Evolutionary conservation across 2,888 invertebrate genomes (phyloP), one percentile per base, ranked within the genome.

Genomic region (Scotopteryx bipunctaria): DNA sequence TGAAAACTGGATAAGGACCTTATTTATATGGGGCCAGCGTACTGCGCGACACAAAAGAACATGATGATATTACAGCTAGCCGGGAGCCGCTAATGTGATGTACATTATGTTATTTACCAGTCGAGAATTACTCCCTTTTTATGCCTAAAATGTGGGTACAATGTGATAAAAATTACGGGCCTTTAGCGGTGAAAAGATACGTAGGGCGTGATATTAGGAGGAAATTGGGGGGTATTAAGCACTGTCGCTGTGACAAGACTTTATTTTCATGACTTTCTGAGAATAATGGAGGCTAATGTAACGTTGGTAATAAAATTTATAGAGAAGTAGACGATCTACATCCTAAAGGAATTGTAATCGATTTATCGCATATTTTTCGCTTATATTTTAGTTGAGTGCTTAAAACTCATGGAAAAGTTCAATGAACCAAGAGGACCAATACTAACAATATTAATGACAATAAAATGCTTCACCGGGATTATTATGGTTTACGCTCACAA

Each of bases 11-110:
- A 81, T 86, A 86, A 84, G 76, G 71, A 77, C 81, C 89, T 86
- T 87, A 87, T 89, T 88, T 88, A 83, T 89, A 87, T 89, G 87
- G 83, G 83, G 75, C 83, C 71, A 82, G 81, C 88, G 88, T 88
- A 76, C 81, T 76, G 65, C 66, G 77, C 80, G 80, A 85, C 86
- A 85, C 78, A 82, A 83, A 82, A 79, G 81, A 82, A 80, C 83
- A 83, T 84, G 83, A 86, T 86, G 75, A 79, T 83, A 85, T 87
- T 87, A 88, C 84, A 72, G 82, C 73, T 77, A 69, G 74, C 67
- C 58, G 71, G 66, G 78, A 73, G 73, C 66, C 78, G 75, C 77
- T 86, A 84, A 86, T 84, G 77, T 76, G 69, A 80, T 80, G 78
- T 81, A 83, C 78, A 78, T 86, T 83, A 87, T 77, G 76, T 74